Percentiles rank a stretch among this genome's conserved stretches.
Evolutionary conservation across 2,797 vertebrate species (phyloP).

Genomic region (Leptoclinus maculatus): DNA sequence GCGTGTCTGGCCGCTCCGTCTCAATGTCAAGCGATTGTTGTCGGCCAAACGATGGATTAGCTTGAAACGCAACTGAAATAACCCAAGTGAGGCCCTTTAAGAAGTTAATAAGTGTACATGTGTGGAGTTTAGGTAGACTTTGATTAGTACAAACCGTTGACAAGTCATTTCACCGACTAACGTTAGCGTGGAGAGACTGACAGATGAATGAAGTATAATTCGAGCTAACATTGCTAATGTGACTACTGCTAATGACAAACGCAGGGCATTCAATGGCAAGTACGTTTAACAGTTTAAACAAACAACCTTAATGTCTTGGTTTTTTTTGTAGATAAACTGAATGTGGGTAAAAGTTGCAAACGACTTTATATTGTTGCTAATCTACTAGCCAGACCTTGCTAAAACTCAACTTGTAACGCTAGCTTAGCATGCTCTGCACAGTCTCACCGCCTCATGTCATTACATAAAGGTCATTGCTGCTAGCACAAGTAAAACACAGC

Average conservation of each 20-base stretch:
- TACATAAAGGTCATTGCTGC: conserved; percentile 85
- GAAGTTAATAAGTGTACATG: rapidly evolving
- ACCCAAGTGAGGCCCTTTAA: rapidly evolving
- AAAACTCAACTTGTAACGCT: conserved; percentile 21
- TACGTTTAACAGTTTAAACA: rapidly evolving
- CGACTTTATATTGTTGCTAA: not conserved
- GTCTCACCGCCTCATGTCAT: conserved; percentile 74
- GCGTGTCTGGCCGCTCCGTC: not conserved
- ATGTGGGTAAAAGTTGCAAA: not conserved
- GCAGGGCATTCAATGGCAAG: not conserved
- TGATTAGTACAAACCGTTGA: rapidly evolving
- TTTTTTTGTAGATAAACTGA: rapidly evolving
- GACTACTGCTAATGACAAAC: not conserved
- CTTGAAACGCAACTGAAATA: not conserved
- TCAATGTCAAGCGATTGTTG: conserved; percentile 62
- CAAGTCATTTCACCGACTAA: not conserved
- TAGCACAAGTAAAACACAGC: not conserved
- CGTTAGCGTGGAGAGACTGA: not conserved
- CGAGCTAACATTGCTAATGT: conserved; percentile 43
- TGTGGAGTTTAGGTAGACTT: rapidly evolving
- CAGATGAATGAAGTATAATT: conserved; percentile 45
- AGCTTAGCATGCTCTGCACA: conserved; percentile 21
- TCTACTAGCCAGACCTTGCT: not conserved
- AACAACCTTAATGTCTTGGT: rapidly evolving
- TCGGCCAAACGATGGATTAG: not conserved